Percentiles rank a stretch among this genome's conserved stretches.
These are phyloP conservation scores for Coendou prehensilis DNA, from an alignment of 2,797 vertebrate species.

Conservation along the genomic window DNA sequence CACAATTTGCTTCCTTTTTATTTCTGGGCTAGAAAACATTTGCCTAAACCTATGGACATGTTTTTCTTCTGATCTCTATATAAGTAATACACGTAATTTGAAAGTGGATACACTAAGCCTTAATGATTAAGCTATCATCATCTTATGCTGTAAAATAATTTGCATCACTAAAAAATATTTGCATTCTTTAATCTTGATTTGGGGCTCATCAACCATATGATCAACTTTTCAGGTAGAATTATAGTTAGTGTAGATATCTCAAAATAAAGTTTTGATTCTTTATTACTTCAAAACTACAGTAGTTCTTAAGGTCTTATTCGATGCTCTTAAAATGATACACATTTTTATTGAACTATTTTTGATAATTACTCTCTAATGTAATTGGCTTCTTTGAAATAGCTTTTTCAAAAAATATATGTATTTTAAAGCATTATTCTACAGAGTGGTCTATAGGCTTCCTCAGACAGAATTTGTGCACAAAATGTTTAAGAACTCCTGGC, in stretches of 20 bases:
- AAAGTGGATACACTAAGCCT: neutral
- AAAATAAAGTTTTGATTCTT: constrained; percentile 2
- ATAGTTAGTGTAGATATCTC: neutral
- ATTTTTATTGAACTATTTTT: constrained; percentile 54
- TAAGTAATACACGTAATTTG: neutral
- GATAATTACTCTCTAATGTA: constrained; percentile 8
- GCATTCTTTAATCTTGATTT: neutral
- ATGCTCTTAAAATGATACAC: neutral
- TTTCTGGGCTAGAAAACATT: neutral
- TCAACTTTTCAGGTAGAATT: neutral
- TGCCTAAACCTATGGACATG: neutral
- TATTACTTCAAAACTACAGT: neutral
- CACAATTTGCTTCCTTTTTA: neutral
- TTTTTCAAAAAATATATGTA: neutral
- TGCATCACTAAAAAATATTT: neutral
- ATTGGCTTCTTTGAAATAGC: neutral
- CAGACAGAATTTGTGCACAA: neutral
- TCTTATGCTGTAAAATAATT: neutral
- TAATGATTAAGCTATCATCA: neutral
- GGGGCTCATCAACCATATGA: neutral
- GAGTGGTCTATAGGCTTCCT: neutral
- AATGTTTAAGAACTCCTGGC: neutral
- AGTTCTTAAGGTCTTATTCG: neutral
- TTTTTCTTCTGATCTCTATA: neutral
- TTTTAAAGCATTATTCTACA: neutral